phyloP scores from a whole-genome alignment of 2,113 vertebrate genomes.

The Engraulis encrasicolus region DNA sequence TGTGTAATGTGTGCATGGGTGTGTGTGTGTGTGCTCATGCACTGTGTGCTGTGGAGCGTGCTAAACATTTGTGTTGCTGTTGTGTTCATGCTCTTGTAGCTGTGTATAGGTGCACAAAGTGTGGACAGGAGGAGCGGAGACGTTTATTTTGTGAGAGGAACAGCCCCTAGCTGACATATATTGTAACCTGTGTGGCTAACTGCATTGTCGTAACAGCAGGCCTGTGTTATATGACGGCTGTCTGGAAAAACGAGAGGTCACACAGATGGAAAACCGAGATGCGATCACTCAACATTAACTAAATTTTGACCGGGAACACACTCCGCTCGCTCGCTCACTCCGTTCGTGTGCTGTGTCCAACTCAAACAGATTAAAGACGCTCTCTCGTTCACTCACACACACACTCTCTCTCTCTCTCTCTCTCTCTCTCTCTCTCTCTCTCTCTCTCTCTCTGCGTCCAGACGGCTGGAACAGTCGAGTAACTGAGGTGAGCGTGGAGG shows the following conservation, averaged over 20 bases:
- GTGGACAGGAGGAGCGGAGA: too few species aligned
- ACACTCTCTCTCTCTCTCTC: too few species aligned
- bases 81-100: too few species aligned
- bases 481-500: background rate
- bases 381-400: background rate
- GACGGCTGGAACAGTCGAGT: background rate
- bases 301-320: background rate
- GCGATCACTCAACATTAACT: background rate
- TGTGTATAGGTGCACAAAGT: conserved; percentile 16
- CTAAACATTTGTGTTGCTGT: too few species aligned
- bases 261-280: background rate
- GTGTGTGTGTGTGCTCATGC: too few species aligned
- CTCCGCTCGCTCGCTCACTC: too few species aligned
- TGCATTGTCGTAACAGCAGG: background rate
- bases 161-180: too few species aligned
- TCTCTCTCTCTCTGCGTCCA: too few species aligned
- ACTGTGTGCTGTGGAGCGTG: too few species aligned
- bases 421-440: too few species aligned
- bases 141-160: too few species aligned
- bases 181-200: background rate
- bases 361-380: background rate
- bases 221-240: background rate
- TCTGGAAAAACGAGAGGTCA: background rate
- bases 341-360: background rate
- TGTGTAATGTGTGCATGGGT: conserved; percentile 16